Evolutionary conservation across 1,140 invertebrate genomes (phyloP), one percentile per base, ranked within the genome.

Genomic region (Drosophila prosaltans): DNA sequence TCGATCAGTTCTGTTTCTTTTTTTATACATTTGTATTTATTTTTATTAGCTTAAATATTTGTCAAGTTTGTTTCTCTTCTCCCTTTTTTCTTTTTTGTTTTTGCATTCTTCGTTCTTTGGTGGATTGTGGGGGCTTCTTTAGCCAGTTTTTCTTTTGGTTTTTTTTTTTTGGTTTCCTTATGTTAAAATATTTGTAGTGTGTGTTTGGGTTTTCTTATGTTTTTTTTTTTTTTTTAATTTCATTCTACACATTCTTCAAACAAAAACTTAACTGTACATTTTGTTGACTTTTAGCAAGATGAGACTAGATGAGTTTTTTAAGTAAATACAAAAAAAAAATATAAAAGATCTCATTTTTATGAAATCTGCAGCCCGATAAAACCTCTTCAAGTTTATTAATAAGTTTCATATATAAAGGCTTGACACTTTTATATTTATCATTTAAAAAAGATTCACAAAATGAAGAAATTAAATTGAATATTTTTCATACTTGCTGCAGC

Each of bases 1-100:
- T 78, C 68, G 48, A 73, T 86, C 76, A 88, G 83, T 86, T 88
- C 82, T 81, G 78, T 85, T 71, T 65, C n/a, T 36, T 62, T 73
- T 71, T 72, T 77, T 80, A 76, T 69, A 78, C 74, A 78, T 54
- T 66, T 70, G 2, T 26, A 51, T 71, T 67, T 72, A 24, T 69
- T 54, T 66, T 72, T 64, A 43, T 83, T 83, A 83, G 62, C 74
- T 85, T 85, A 85, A 81, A 69, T 81, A 83, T 72, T 84, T 78
- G 73, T 78, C 30, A 72, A 66, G 60, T 81, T 78, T 78, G 43
- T 57, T 75, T 61, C 5, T 36, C 32, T 36, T 62, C 45, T 62
- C n/a, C n/a, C 11, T 43, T 16, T 60, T 26, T 39, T 60, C 40
- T 60, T 30, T 30, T 43, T 59, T 40, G 10, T 60, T 60, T 43